Percentiles rank a stretch among this genome's conserved stretches.
Evolutionary conservation across 2,888 invertebrate species (phyloP).

Genomic region (Hirtodrosophila cameraria): DNA sequence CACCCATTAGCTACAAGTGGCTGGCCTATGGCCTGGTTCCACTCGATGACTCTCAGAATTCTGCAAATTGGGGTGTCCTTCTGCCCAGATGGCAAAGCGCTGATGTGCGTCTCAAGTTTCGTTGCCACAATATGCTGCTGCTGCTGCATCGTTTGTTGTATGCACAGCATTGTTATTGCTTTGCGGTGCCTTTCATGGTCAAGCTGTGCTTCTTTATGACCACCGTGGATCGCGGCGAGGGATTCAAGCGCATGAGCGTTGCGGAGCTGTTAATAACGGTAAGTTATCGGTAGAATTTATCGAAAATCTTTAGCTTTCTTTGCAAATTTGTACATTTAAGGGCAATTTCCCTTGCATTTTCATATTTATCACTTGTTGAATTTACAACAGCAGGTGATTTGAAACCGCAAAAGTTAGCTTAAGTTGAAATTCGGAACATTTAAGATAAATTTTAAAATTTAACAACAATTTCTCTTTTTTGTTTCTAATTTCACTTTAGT

Average conservation of each 20-base stretch:
- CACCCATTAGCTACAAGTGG: constrained; percentile 40
- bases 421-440: no score
- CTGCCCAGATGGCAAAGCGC: constrained; percentile 47
- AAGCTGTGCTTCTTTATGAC: constrained; percentile 49
- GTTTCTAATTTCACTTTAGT: no score
- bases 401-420: no score
- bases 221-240: constrained; percentile 19
- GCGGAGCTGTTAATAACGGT: constrained; percentile 37
- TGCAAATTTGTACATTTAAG: no score
- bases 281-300: background rate
- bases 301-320: no score
- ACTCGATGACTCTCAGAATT: background rate
- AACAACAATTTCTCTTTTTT: no score
- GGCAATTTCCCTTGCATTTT: no score
- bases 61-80: constrained; percentile 44
- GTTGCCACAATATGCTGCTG: constrained; percentile 16
- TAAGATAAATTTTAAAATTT: no score
- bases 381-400: no score
- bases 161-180: constrained; percentile 28
- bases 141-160: constrained; percentile 39
- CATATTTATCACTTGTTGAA: no score
- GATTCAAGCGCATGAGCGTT: constrained; percentile 12
- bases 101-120: background rate
- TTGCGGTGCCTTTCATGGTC: constrained; percentile 29
- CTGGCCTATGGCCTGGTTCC: constrained; percentile 42